Conservation (phyloP, 2,113 vertebrate genomes). For the Tachysurus fulvidraco region DNA sequence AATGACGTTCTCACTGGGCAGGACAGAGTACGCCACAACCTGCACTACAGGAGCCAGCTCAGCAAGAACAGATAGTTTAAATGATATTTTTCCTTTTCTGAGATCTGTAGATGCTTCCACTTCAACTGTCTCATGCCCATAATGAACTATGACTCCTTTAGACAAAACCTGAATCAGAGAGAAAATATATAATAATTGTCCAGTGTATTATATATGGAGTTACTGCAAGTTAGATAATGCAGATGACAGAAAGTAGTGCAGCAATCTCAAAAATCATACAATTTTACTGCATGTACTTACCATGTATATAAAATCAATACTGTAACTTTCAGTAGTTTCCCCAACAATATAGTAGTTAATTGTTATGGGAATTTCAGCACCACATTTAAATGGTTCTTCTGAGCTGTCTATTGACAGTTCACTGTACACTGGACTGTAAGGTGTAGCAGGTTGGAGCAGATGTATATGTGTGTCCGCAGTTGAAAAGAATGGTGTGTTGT, state of each 20-base stretch:
- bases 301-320: conserved; percentile 63
- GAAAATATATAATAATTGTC: not conserved
- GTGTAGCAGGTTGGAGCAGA: not conserved
- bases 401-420: conserved; percentile 56
- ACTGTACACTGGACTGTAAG: conserved; percentile 54
- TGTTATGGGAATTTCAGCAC: conserved; percentile 41
- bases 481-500: conserved; percentile 24
- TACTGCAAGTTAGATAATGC: not conserved
- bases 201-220: not conserved
- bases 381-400: conserved; percentile 56
- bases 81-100: conserved; percentile 65
- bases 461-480: not conserved
- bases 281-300: conserved; percentile 53
- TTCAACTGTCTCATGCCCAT: conserved; percentile 64
- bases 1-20: conserved; percentile 72
- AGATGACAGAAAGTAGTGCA: too few species aligned
- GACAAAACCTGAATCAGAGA: conserved; percentile 70
- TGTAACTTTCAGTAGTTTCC: conserved; percentile 53
- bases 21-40: conserved; percentile 75
- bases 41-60: conserved; percentile 68
- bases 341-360: conserved; percentile 62
- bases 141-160: conserved; percentile 69
- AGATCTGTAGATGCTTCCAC: conserved; percentile 60
- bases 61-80: conserved; percentile 67
- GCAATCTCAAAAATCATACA: too few species aligned